phyloP scores from a whole-genome alignment of 2,888 invertebrate genomes.

The Dascillus cervinus region DNA sequence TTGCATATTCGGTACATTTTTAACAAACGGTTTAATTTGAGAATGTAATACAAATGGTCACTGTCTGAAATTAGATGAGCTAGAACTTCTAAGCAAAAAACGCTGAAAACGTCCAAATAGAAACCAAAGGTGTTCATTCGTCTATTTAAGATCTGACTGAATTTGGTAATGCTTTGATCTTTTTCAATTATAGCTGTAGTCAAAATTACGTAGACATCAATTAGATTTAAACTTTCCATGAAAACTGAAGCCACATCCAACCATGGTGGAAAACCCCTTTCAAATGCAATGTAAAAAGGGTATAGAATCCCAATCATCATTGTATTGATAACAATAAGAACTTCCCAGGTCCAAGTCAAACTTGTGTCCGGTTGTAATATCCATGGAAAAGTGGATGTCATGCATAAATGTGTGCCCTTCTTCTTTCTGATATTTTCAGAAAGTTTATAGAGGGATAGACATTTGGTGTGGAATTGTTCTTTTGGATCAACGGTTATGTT shows the following conservation, averaged over 20 bases:
- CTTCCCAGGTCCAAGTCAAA: constrained; percentile 46
- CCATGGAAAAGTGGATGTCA: constrained; percentile 44
- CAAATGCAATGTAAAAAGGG: constrained; percentile 46
- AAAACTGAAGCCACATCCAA: constrained; percentile 41
- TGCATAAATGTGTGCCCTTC: constrained; percentile 30
- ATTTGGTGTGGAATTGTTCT: constrained; percentile 39
- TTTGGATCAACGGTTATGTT: constrained; percentile 37
- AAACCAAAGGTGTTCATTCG: constrained; percentile 45
- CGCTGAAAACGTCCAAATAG: constrained; percentile 46
- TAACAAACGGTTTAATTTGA: constrained; percentile 48
- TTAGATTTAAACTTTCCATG: constrained; percentile 39
- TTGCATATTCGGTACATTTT: constrained; percentile 46
- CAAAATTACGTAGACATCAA: constrained; percentile 43
- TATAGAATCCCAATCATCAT: constrained; percentile 43
- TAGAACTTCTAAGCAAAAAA: constrained; percentile 47
- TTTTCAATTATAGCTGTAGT: constrained; percentile 46
- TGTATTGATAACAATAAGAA: constrained; percentile 42
- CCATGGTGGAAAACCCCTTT: constrained; percentile 40
- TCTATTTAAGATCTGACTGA: constrained; percentile 40
- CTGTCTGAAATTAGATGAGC: constrained; percentile 30
- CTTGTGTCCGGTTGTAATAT: constrained; percentile 44
- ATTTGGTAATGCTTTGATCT: constrained; percentile 31
- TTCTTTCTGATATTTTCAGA: constrained; percentile 45
- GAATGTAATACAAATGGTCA: constrained; percentile 44
- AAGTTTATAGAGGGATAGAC: constrained; percentile 44